Evolutionary conservation across 2,113 vertebrate species (phyloP).

Genomic region (Hucho hucho): DNA sequence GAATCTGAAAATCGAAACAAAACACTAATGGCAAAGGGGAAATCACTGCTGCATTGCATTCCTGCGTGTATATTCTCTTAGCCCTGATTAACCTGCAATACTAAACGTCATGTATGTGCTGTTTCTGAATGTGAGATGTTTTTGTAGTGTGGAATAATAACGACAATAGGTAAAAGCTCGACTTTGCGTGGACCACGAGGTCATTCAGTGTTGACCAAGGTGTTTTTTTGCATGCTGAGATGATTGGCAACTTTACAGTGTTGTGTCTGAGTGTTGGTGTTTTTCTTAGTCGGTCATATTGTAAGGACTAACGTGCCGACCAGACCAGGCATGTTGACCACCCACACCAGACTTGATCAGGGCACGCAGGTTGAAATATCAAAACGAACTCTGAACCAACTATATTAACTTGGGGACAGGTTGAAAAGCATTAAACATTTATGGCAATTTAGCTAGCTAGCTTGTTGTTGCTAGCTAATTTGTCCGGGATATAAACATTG

Average conservation of each 20-base stretch:
- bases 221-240: conserved; percentile 5
- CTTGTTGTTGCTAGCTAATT: no score
- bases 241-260: not conserved
- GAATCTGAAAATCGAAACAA: conserved; percentile 28
- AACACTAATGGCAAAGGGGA: not conserved
- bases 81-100: not conserved
- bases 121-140: not conserved
- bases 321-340: no score
- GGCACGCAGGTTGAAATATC: no score
- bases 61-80: conserved; percentile 16
- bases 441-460: no score
- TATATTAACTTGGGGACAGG: no score
- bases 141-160: not conserved
- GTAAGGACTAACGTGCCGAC: no score
- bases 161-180: conserved; percentile 26
- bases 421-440: no score
- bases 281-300: not conserved
- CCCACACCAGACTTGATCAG: no score
- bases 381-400: no score
- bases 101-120: conserved; percentile 4
- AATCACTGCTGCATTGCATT: conserved; percentile 10
- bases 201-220: conserved; percentile 18
- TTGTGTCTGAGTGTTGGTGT: not conserved
- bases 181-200: conserved; percentile 33
- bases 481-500: no score